phyloP scores from a whole-genome alignment of 2,113 vertebrate genomes.

The Camelus bactrianus region DNA sequence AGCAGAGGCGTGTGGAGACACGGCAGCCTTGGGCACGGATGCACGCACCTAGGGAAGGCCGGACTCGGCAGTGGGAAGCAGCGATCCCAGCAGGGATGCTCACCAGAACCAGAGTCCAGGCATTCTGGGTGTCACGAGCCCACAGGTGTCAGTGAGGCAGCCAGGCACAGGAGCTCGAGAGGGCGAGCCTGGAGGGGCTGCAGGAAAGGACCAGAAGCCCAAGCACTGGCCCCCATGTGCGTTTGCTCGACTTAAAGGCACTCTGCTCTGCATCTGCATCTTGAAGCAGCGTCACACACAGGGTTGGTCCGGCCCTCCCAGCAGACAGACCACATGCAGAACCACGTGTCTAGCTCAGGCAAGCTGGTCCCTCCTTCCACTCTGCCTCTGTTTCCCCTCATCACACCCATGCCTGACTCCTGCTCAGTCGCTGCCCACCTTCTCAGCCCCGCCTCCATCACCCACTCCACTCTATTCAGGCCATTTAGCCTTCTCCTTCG shows the following conservation, averaged over 20 bases:
- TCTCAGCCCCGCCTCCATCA: neutral
- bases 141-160: neutral
- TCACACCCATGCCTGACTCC: too few species aligned
- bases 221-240: too few species aligned
- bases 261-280: neutral
- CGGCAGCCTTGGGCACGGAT: neutral
- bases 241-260: neutral
- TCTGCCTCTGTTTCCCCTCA: neutral
- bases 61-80: neutral
- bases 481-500: neutral
- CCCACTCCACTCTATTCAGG: neutral
- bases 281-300: neutral
- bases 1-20: neutral
- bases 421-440: neutral
- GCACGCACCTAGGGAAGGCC: neutral
- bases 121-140: neutral
- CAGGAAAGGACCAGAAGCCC: neutral
- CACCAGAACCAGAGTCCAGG: neutral
- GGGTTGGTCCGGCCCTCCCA: neutral
- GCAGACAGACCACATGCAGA: fast-evolving
- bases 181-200: neutral
- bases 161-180: neutral
- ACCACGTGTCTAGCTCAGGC: too few species aligned
- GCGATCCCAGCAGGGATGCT: neutral
- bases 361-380: too few species aligned